Percentiles rank a stretch among this genome's conserved stretches.
phyloP scores from a whole-genome alignment of 2,113 vertebrate genomes.

The Cisticola juncidis region DNA sequence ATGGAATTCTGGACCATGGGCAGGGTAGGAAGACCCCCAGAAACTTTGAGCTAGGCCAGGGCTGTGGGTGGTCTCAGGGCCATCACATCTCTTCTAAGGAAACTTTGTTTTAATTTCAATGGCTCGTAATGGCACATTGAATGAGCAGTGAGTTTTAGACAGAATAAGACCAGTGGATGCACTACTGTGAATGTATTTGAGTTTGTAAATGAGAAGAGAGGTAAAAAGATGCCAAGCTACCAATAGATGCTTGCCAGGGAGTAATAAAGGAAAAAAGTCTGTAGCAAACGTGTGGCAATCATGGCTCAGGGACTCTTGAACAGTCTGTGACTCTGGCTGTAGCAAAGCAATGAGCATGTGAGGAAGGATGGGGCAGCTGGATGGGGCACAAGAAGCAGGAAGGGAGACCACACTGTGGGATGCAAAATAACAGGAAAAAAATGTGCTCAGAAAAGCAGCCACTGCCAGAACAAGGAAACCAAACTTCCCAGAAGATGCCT shows the following conservation, averaged over 20 bases:
- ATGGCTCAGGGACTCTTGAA: not conserved
- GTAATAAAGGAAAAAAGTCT: not conserved
- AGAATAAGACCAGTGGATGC: not conserved
- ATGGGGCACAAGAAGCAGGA: not conserved
- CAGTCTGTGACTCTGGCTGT: not conserved
- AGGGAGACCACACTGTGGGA: not conserved
- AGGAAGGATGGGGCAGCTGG: not conserved
- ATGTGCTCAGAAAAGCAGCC: not conserved
- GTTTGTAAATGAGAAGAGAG: not conserved
- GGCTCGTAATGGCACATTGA: accelerated
- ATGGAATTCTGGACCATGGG: not conserved
- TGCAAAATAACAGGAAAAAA: not conserved
- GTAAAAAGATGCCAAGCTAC: not conserved
- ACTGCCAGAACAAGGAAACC: not conserved
- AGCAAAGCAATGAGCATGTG: not conserved
- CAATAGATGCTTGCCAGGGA: not conserved
- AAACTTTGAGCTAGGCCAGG: not conserved
- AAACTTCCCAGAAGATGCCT: not conserved
- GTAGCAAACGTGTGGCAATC: not conserved
- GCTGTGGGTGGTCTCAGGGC: not conserved
- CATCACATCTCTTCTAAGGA: not conserved
- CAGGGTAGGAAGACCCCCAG: not conserved
- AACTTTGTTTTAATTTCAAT: not conserved
- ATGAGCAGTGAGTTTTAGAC: not conserved
- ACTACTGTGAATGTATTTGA: not conserved